phyloP scores from a whole-genome alignment of 2,113 vertebrate species.

The Xiphorhynchus elegans region DNA sequence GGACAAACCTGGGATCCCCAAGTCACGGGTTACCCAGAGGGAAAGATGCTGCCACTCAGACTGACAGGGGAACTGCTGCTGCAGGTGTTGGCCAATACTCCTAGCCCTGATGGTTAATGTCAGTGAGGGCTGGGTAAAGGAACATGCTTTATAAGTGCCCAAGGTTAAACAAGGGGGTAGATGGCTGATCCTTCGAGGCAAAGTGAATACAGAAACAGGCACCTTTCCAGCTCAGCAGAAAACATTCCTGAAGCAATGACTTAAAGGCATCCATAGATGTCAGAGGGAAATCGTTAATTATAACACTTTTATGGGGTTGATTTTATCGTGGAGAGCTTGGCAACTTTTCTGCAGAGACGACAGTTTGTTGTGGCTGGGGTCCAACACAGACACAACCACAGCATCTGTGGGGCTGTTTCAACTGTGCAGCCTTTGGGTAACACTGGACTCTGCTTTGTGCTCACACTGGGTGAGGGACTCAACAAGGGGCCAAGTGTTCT shows the following conservation, averaged over 20 bases:
- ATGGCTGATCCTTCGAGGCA: not conserved
- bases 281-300: not conserved
- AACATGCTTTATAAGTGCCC: not conserved
- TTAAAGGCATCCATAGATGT: not conserved
- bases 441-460: not conserved
- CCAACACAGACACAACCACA: not conserved
- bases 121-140: not conserved
- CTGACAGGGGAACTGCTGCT: not conserved
- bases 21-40: not conserved
- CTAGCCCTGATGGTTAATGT: not conserved
- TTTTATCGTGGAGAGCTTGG: slow-evolving; percentile 15
- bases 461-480: not conserved
- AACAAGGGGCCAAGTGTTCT: not conserved
- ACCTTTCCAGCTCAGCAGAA: not conserved
- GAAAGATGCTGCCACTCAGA: not conserved
- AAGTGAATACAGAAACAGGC: not conserved
- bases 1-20: not conserved
- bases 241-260: not conserved
- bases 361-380: slow-evolving; percentile 12
- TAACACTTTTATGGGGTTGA: not conserved
- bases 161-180: not conserved
- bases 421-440: not conserved
- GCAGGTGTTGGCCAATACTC: not conserved
- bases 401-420: slow-evolving; percentile 6
- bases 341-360: not conserved